Percentiles rank a stretch among this genome's conserved stretches.
These are phyloP conservation scores for Drosophila obscura DNA, from an alignment of 1,140 invertebrate species.

Conservation along the genomic window DNA sequence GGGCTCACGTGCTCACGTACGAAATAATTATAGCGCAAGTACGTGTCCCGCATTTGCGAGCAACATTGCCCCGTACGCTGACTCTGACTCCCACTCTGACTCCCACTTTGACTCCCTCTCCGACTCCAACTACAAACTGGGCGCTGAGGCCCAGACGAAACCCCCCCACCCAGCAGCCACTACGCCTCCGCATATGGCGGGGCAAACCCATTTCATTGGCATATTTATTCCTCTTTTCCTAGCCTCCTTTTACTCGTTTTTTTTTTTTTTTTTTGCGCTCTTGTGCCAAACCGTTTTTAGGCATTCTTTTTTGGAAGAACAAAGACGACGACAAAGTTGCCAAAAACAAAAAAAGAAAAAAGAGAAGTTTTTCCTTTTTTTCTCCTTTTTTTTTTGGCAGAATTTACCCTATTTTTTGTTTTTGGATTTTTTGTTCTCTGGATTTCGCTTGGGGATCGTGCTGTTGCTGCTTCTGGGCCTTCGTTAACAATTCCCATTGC, in stretches of 20 bases:
- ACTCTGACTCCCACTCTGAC: too few species aligned
- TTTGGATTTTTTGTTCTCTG: constrained; percentile 21
- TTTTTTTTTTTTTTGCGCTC: too few species aligned
- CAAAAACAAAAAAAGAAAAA: neutral
- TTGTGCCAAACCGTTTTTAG: constrained; percentile 61
- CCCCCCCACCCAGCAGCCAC: neutral
- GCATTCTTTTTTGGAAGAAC: constrained; percentile 41
- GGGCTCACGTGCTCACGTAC: constrained; percentile 69
- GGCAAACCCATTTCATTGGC: constrained; percentile 54
- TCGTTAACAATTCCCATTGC: constrained; percentile 40
- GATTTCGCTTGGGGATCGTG: constrained; percentile 2
- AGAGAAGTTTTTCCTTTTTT: neutral
- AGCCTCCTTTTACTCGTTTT: too few species aligned
- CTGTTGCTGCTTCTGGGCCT: constrained; percentile 37
- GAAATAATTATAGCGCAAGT: constrained; percentile 81
- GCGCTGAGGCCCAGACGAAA: constrained; percentile 1
- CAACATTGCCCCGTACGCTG: too few species aligned
- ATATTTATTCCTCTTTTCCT: constrained; percentile 54
- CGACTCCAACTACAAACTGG: neutral
- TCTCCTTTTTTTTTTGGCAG: neutral
- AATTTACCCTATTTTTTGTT: constrained; percentile 2
- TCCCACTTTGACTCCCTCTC: neutral
- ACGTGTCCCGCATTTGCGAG: constrained; percentile 65
- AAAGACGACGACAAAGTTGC: constrained; percentile 18
- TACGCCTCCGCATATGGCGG: neutral